Evolutionary conservation across 1,140 invertebrate genomes (phyloP), one percentile per base, ranked within the genome.

Genomic region (Neodiprion fabricii): DNA sequence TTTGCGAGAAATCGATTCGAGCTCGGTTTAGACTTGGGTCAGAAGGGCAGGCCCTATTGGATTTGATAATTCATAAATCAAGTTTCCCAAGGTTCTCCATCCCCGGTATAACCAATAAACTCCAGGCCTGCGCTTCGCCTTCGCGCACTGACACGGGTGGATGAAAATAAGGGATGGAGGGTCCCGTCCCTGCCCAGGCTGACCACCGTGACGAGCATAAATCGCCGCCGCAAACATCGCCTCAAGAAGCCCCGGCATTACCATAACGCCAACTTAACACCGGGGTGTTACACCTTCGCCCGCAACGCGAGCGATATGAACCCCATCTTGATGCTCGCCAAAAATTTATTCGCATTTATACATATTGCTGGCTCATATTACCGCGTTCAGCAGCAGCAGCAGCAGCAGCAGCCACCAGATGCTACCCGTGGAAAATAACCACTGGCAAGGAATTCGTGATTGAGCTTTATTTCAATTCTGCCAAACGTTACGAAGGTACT

Each of bases 61-160:
- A 61, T 14, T 61, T 61, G 53, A 61, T 61, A 61, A 61, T 61
- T 61, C 53, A 61, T 61, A 61, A 61, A 61, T 61, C 53, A 61
- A 61, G 53, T 61, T 61, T 12, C 53, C 53, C 53, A 9, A 61
- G n/a, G n/a, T 4, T 61, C 9, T 61, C n/a, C n/a, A 4, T 61
- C 5, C 53, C 53, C 11, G n/a, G 17, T 21, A 21, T 61, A 61
- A 14, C 53, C 53, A 61, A 61, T 61, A 61, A 61, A 61, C 11
- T 61, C 53, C 53, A 61, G 53, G n/a, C 53, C 11, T 17, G n/a
- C 11, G 11, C 5, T 40, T 40, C 28, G 5, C 28, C 28, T 5
- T 5, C 28, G 28, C 28, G 5, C 28, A 40, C 28, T 40, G 28
- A 40, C 28, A 40, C 28, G 28, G 28, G 28, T 3, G 28, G 28